These are phyloP conservation scores for Thunnus maccoyii DNA, from an alignment of 2,113 vertebrate genomes.

Conservation along the genomic window DNA sequence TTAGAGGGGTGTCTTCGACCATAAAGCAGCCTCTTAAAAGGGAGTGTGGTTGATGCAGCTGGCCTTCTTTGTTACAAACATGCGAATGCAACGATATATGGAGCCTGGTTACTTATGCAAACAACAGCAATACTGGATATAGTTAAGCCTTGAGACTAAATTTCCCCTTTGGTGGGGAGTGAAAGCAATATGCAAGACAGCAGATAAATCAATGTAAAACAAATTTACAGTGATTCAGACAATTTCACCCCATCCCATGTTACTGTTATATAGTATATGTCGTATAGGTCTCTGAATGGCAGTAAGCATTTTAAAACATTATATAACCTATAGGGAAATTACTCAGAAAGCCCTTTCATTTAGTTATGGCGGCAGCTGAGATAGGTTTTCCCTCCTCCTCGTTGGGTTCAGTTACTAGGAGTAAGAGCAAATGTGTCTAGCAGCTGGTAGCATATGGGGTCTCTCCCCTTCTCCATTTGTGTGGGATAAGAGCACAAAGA, in stretches of 20 bases:
- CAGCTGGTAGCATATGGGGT: conserved; percentile 79
- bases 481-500: conserved; percentile 73
- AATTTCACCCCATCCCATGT: background rate
- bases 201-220: conserved; percentile 52
- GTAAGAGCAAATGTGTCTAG: conserved; percentile 71
- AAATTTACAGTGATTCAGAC: conserved; percentile 41
- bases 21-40: conserved; percentile 75
- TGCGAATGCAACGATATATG: conserved; percentile 64
- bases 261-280: conserved; percentile 5
- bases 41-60: conserved; percentile 71
- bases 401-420: conserved; percentile 62
- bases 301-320: conserved; percentile 53
- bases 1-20: conserved; percentile 76
- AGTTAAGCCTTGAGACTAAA: conserved; percentile 1
- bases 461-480: conserved; percentile 37
- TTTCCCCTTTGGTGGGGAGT: background rate
- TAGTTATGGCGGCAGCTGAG: conserved; percentile 54
- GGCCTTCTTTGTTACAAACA: conserved; percentile 66
- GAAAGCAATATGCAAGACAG: background rate
- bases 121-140: conserved; percentile 30
- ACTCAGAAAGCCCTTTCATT: conserved; percentile 65
- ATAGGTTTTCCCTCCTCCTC: conserved; percentile 35
- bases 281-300: conserved; percentile 28
- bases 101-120: conserved; percentile 31
- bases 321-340: conserved; percentile 45